Evolutionary conservation across 2,888 invertebrate species (phyloP).

Genomic region (Drosophila glabriapex): DNA sequence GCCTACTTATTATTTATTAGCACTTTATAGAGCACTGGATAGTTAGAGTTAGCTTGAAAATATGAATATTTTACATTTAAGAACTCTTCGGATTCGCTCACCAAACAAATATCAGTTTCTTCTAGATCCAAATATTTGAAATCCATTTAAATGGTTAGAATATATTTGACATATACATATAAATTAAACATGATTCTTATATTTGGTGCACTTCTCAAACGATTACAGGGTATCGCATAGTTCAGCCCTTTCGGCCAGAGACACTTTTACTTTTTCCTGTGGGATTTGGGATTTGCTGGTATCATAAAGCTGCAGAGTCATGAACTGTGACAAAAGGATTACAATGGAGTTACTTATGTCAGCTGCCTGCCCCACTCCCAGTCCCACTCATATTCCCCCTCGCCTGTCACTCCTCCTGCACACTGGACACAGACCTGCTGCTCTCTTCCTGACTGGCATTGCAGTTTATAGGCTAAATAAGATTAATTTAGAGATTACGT

Average conservation of each 20-base stretch:
- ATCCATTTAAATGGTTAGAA: background rate
- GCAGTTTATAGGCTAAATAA: constrained; percentile 72
- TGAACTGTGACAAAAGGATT: constrained; percentile 79
- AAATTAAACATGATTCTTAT: no score
- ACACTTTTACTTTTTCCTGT: background rate
- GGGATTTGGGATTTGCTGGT: constrained; percentile 14
- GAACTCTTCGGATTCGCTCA: background rate
- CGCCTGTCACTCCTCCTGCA: background rate
- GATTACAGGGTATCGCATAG: constrained; percentile 2
- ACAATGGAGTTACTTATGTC: constrained; percentile 68
- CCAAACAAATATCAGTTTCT: background rate
- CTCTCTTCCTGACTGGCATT: constrained; percentile 13
- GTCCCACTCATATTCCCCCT: background rate
- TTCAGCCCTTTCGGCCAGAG: background rate
- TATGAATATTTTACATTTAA: background rate
- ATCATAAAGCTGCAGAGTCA: constrained; percentile 68
- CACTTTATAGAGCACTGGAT: background rate
- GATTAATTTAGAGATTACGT: constrained; percentile 76
- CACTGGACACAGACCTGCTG: background rate
- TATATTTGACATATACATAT: background rate
- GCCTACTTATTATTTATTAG: background rate
- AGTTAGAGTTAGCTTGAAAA: background rate
- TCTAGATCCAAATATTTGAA: background rate
- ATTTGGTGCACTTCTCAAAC: background rate
- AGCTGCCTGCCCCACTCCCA: constrained; percentile 18